Percentiles rank a stretch among this genome's conserved stretches.
Conservation (phyloP, 2,888 invertebrate genomes). For the Dusona sp. region DNA sequence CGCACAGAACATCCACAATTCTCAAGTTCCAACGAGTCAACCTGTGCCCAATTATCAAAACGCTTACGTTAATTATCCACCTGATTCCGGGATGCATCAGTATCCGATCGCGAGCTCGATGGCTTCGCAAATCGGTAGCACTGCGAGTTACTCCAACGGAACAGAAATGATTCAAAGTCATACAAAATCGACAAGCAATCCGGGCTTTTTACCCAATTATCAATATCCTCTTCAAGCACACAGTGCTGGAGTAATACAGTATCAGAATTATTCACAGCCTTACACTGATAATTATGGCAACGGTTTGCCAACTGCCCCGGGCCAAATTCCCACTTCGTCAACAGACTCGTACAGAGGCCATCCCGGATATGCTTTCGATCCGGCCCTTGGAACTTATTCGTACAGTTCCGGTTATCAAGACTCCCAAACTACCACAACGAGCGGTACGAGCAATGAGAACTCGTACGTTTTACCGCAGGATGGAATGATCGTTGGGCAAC, state of each 20-base stretch:
- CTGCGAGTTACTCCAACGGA: constrained; percentile 64
- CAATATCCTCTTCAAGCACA: constrained; percentile 75
- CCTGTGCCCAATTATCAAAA: constrained; percentile 72
- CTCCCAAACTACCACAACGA: constrained; percentile 71
- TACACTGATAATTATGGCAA: constrained; percentile 73
- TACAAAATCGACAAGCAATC: constrained; percentile 75
- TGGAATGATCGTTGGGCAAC: constrained; percentile 15
- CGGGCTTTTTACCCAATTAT: constrained; percentile 74
- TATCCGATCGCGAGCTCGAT: constrained; percentile 81
- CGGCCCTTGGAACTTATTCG: constrained; percentile 86
- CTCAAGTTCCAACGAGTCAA: constrained; percentile 68
- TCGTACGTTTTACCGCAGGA: constrained; percentile 44
- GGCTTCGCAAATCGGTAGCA: constrained; percentile 62
- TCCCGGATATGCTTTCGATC: constrained; percentile 88
- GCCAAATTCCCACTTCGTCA: constrained; percentile 55
- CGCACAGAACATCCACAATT: constrained; percentile 56
- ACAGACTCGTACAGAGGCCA: constrained; percentile 85
- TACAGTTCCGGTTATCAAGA: constrained; percentile 88
- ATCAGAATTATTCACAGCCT: constrained; percentile 72
- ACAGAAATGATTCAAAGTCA: constrained; percentile 82
- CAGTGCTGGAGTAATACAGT: constrained; percentile 70
- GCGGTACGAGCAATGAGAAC: constrained; percentile 14
- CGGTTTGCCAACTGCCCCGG: constrained; percentile 37
- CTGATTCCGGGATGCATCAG: constrained; percentile 72
- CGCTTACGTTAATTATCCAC: constrained; percentile 76